Evolutionary conservation across 37 sponge, comb jelly and placozoan genomes (phyloP), one percentile per base, ranked within the genome.

Genomic region (Aphrocallistes beatrix): DNA sequence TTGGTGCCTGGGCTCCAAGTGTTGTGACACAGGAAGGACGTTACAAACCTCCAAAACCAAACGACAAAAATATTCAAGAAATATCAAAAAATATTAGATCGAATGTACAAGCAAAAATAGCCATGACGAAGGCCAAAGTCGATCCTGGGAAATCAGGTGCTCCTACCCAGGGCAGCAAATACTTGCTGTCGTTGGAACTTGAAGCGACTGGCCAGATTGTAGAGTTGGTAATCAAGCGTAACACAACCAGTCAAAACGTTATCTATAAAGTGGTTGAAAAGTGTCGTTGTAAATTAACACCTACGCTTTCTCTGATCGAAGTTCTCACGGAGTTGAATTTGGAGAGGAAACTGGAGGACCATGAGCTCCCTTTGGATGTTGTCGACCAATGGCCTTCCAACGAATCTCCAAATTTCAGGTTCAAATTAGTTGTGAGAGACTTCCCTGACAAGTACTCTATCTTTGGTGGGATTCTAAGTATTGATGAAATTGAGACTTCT

Each of bases 391-490:
- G 75, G 75, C 75, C 75, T 60, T 21, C 25, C 3, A 60, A 28
- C n/a, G 10, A 19, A 32, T 19, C 3, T 32, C n/a, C 75, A 60
- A 19, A 19, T 60, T 19, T 19, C 34, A 30, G n/a, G 17, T 19
- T 19, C 34, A 60, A 60, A 28, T 30, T 60, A 0, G 91, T 93
- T 19, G 82, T 96, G 49, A 89, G 91, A 75, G 96, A 96, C 84
- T 88, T 86, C 81, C 87, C 87, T 1, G 92, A 96, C 81, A 93
- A 96, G 87, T 51, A 93, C 38, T 89, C 90, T 23, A 86, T 96
- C 13, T 85, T 96, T 51, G 92, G 92, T 0, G 92, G 90, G 1
- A 90, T 96, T 25, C 75, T 60, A 1, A 60, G 75, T 13, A 60
- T 60, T 28, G 75, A 60, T 60, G 75, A 60, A 30, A 30, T 60